Percentiles rank a stretch among this genome's conserved stretches.
These are phyloP conservation scores for Boleophthalmus pectinirostris DNA, from an alignment of 2,113 vertebrate genomes.

Conservation along the genomic window DNA sequence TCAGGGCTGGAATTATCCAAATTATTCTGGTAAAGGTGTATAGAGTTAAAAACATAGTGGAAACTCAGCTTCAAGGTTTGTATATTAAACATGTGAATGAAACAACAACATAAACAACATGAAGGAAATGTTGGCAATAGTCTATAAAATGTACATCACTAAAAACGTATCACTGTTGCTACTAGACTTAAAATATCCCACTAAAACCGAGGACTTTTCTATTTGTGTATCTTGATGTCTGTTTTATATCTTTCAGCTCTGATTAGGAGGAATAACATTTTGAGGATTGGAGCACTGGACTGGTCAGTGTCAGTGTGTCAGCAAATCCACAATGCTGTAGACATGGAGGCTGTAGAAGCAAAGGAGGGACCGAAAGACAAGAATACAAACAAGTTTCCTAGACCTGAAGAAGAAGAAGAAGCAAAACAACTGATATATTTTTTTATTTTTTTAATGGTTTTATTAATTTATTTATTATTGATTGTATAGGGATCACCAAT, in stretches of 20 bases:
- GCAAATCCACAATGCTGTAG: neutral
- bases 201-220: neutral
- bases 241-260: neutral
- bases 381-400: neutral
- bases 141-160: constrained; percentile 14
- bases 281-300: neutral
- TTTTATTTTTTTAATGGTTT: neutral
- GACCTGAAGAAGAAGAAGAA: neutral
- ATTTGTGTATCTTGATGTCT: neutral
- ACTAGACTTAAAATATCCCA: constrained; percentile 36
- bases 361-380: neutral
- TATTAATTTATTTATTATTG: neutral
- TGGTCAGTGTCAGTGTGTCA: neutral
- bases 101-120: too few relatives aligned
- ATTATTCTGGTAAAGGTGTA: too few relatives aligned
- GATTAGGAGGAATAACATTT: constrained; percentile 1
- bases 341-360: neutral
- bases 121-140: too few relatives aligned
- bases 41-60: too few relatives aligned
- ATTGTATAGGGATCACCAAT: neutral
- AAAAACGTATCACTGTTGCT: constrained; percentile 10
- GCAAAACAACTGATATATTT: neutral
- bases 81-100: too few relatives aligned
- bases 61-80: too few relatives aligned
- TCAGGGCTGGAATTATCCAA: too few relatives aligned